Evolutionary conservation across 2,888 invertebrate species (phyloP), one percentile per base, ranked within the genome.

Genomic region (Tinea semifulvella): DNA sequence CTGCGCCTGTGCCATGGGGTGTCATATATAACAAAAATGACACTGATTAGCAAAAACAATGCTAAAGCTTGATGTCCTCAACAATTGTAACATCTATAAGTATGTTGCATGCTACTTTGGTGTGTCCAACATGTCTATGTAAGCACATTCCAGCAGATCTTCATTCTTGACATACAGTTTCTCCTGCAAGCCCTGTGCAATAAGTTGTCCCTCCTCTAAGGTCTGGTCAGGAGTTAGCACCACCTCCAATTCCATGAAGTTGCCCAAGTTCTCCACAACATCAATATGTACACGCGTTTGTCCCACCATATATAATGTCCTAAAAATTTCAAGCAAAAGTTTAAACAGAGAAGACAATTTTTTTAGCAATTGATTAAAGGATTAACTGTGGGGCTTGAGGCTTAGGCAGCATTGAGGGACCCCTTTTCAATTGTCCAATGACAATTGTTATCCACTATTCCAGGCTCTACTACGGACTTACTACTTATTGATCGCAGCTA

Each of bases 241-340:
- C 51, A 93, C 94, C 83, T 96, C 95, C 36, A 96, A 67, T 65
- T 96, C 95, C 84, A 94, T 86, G 62, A 88, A 95, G 58, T 87
- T 63, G 1, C 95, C 96, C 1, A 96, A 81, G 7, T 76, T 84
- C 53, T 90, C 80, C 0, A 98, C 97, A 44, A 84, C 71, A 68
- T 98, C 98, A 52, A 96, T 77, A 65, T 98, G 98, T 18, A 98
- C 84, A 48, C 97, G 81, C 0, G 95, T 95, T 61, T 93, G 91
- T 0, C 84, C 91, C 2, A 91, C 85, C 65, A 96, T 75, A 60
- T 88, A 95, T 3, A 98, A 74, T 50, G 85, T 80, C 3, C 98
- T 84, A 60, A 3, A n/a, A n/a, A n/a, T n/a, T n/a, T n/a, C n/a
- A n/a, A n/a, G n/a, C n/a, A n/a, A n/a, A n/a, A n/a, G n/a, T n/a